Conservation (phyloP, 2,888 invertebrate species). For the Escarpia spicata region DNA sequence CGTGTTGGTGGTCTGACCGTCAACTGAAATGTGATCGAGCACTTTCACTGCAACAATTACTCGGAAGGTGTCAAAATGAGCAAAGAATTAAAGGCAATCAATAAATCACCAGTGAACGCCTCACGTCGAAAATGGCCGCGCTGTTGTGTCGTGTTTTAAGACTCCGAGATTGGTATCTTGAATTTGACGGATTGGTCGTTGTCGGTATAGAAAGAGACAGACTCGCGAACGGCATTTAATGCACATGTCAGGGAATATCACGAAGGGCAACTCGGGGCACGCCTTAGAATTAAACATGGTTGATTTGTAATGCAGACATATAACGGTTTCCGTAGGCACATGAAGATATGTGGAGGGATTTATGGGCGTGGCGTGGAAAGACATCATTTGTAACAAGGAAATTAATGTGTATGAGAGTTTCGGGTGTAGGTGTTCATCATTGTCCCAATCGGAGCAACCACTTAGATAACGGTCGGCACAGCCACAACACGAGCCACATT, state of each 20-base stretch:
- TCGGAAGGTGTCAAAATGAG: background rate
- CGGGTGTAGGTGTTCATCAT: too few species aligned
- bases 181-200: background rate
- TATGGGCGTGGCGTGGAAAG: too few species aligned
- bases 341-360: too few species aligned
- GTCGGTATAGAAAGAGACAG: background rate
- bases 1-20: background rate
- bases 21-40: background rate
- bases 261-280: background rate
- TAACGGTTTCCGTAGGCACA: background rate
- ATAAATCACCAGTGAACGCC: background rate
- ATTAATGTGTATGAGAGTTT: too few species aligned
- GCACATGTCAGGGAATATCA: background rate
- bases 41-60: background rate
- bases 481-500: too few species aligned
- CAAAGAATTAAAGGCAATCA: background rate
- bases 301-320: background rate
- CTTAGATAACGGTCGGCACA: too few species aligned
- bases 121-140: background rate
- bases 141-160: background rate
- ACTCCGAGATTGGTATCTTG: background rate
- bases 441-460: too few species aligned
- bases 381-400: too few species aligned
- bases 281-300: background rate
- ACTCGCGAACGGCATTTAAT: background rate